phyloP scores from a whole-genome alignment of 2,888 invertebrate species.

The Acanthosepion esculentum region DNA sequence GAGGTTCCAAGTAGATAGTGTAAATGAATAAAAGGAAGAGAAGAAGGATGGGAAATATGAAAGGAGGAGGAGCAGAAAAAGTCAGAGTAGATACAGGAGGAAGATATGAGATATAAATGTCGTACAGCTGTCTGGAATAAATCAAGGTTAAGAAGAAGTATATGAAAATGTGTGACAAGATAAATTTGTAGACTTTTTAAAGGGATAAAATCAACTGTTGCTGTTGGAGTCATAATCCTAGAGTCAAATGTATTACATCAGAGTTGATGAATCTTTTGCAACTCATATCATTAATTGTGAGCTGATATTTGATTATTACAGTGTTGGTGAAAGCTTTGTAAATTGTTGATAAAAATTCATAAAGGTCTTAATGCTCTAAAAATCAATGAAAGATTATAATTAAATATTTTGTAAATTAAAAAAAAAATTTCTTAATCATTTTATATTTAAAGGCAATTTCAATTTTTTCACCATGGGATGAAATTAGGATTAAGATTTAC shows the following conservation, averaged over 20 bases:
- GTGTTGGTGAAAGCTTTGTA: not conserved
- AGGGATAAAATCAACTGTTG: not conserved
- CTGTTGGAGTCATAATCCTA: not conserved
- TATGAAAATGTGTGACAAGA: not conserved
- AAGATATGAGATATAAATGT: not conserved
- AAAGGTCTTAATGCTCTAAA: not conserved
- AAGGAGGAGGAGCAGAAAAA: not conserved
- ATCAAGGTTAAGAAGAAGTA: conserved; percentile 33
- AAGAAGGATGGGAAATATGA: not conserved
- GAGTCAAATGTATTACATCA: not conserved
- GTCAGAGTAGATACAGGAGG: not conserved
- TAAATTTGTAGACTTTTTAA: not conserved
- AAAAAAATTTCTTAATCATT: too few relatives aligned
- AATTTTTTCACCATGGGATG: not conserved
- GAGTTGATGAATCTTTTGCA: not conserved
- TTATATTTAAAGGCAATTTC: not conserved
- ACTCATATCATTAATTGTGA: not conserved
- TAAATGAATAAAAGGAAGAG: not conserved
- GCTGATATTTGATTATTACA: not conserved
- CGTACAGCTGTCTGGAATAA: not conserved
- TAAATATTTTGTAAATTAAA: too few relatives aligned
- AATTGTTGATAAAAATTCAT: not conserved
- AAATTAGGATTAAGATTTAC: too few relatives aligned
- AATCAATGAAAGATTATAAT: not conserved
- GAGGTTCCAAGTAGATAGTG: not conserved